Percentiles rank a stretch among this genome's conserved stretches.
phyloP scores from a whole-genome alignment of 2,888 invertebrate genomes.

The Petrolisthes cinctipes region DNA sequence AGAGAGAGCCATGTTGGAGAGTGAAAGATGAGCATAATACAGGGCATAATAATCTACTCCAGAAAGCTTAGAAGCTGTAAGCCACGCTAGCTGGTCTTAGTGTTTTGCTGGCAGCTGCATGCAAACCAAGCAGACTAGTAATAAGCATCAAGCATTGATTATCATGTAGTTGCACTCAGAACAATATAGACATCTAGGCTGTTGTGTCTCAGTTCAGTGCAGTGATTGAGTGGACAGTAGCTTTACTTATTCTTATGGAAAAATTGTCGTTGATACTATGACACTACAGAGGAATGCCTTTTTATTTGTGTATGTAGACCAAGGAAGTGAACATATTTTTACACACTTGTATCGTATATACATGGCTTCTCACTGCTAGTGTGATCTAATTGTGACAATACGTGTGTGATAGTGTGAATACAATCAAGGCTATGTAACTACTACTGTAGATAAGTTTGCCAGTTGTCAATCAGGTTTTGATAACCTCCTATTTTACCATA shows the following conservation, averaged over 20 bases:
- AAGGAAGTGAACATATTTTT: conserved; percentile 53
- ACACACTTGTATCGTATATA: conserved; percentile 45
- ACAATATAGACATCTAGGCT: conserved; percentile 32
- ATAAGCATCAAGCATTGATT: conserved; percentile 29
- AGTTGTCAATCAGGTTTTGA: conserved; percentile 22
- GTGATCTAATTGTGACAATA: conserved; percentile 52
- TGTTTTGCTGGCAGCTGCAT: conserved; percentile 28
- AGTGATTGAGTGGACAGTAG: conserved; percentile 41
- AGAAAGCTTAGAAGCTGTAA: conserved; percentile 30
- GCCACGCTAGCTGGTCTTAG: conserved; percentile 16
- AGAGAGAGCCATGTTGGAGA: conserved; percentile 11
- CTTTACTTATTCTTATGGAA: conserved; percentile 34
- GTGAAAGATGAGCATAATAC: conserved; percentile 23
- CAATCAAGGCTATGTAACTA: conserved; percentile 29
- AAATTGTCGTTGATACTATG: conserved; percentile 27
- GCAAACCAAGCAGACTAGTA: conserved; percentile 25
- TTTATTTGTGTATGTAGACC: conserved; percentile 51
- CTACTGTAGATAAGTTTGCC: conserved; percentile 9
- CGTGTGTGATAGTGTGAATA: conserved; percentile 46
- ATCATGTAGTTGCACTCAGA: conserved; percentile 36
- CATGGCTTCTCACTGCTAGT: conserved; percentile 54
- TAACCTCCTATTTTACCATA: conserved; percentile 16
- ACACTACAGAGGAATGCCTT: conserved; percentile 39
- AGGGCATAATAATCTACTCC: conserved; percentile 19
- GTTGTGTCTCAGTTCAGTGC: conserved; percentile 28